phyloP scores from a whole-genome alignment of 2,113 vertebrate species.

The Podilymbus podiceps region DNA sequence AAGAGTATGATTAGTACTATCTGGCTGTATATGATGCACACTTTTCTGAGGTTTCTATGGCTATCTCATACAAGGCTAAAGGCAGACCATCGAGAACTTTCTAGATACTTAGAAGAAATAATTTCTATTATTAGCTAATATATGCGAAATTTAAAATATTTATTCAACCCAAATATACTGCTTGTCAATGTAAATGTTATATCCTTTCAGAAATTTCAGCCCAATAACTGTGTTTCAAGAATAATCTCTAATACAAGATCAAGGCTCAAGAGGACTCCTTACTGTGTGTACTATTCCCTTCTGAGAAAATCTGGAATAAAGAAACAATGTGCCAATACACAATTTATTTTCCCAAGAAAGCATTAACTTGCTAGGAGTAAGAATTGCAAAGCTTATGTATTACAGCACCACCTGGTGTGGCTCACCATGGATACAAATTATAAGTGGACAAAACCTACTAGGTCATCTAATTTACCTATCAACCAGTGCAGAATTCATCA shows the following conservation, averaged over 20 bases:
- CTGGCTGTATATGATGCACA: not conserved
- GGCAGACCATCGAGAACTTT: not conserved
- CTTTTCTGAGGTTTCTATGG: not conserved
- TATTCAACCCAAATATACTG: not conserved
- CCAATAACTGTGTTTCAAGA: not conserved
- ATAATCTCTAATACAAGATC: not conserved
- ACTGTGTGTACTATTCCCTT: not conserved
- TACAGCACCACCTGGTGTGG: constrained; percentile 53
- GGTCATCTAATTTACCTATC: not conserved
- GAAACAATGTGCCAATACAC: not conserved
- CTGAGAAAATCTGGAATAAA: not conserved
- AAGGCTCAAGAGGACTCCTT: not conserved
- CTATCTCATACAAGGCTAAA: not conserved
- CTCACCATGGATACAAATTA: not conserved
- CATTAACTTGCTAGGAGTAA: not conserved
- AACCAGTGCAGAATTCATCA: not conserved
- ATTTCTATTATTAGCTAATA: not conserved
- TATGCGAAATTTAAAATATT: not conserved
- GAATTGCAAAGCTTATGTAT: not conserved
- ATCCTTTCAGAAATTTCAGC: not conserved
- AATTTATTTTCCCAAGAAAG: not conserved
- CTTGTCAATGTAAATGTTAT: not conserved
- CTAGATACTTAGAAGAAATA: not conserved
- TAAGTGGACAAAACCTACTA: not conserved
- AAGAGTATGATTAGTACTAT: not conserved